phyloP scores from a whole-genome alignment of 2,888 invertebrate species.

The Liposcelis brunnea region DNA sequence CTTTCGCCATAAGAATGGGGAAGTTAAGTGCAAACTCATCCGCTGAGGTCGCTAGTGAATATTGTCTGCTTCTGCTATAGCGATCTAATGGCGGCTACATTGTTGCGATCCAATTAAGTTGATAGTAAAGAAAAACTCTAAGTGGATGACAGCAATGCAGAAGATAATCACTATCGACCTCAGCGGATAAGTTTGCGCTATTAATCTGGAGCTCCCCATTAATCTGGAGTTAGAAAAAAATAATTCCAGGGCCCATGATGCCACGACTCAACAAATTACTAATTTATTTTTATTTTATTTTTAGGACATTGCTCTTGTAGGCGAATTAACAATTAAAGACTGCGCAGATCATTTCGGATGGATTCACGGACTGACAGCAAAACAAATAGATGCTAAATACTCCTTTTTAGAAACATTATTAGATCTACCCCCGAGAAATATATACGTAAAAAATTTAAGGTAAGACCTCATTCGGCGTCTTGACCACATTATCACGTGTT shows the following conservation, averaged over 20 bases:
- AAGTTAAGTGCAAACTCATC: too few species aligned
- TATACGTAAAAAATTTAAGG: slow-evolving; percentile 40
- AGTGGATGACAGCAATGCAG: background rate
- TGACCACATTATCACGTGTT: too few species aligned
- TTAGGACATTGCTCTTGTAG: slow-evolving; percentile 61
- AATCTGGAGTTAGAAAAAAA: too few species aligned
- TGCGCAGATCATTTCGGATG: slow-evolving; percentile 76
- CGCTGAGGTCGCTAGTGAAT: too few species aligned
- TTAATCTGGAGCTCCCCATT: too few species aligned
- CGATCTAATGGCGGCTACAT: too few species aligned
- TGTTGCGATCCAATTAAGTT: too few species aligned
- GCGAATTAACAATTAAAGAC: slow-evolving; percentile 64
- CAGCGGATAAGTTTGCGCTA: too few species aligned
- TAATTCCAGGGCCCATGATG: too few species aligned
- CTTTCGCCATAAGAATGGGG: too few species aligned
- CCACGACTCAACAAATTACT: background rate
- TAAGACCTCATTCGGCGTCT: slow-evolving; percentile 14
- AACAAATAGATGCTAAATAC: slow-evolving; percentile 38
- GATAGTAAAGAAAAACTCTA: slow-evolving; percentile 8
- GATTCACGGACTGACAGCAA: slow-evolving; percentile 55
- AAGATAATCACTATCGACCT: background rate
- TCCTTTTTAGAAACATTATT: slow-evolving; percentile 50
- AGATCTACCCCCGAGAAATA: slow-evolving; percentile 50
- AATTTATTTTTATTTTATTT: slow-evolving; percentile 14
- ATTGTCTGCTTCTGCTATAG: too few species aligned